Conservation (phyloP, 2,113 vertebrate species). For the Albula goreensis region DNA sequence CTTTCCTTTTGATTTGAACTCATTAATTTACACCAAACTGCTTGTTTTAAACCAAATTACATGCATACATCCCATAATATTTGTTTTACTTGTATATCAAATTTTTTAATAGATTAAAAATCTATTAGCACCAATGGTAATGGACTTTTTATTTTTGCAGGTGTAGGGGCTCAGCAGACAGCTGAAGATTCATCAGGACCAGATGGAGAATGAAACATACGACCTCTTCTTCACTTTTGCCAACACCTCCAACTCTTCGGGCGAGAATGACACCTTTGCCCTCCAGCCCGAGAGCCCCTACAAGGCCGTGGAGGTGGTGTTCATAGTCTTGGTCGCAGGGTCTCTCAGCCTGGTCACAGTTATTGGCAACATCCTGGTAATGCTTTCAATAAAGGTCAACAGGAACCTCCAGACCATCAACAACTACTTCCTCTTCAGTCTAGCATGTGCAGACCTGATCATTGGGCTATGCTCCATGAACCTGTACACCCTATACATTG, state of each 20-base stretch:
- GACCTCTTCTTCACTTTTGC: conserved; percentile 34
- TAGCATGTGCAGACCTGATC: conserved; percentile 95
- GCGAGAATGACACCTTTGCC: conserved; percentile 17
- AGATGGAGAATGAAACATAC: conserved; percentile 50
- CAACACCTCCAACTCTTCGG: conserved; percentile 42
- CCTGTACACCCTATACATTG: conserved; percentile 93
- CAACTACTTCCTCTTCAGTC: conserved; percentile 97
- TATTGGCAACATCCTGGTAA: conserved; percentile 93
- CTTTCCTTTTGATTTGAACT: too few species aligned
- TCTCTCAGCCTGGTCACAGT: conserved; percentile 90
- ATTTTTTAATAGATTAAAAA: too few species aligned
- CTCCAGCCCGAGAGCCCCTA: conserved; percentile 70
- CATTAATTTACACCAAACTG: too few species aligned
- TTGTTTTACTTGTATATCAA: too few species aligned
- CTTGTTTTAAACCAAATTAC: too few species aligned
- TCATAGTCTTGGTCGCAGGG: conserved; percentile 88
- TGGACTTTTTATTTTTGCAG: background rate
- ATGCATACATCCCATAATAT: too few species aligned
- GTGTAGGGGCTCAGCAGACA: background rate
- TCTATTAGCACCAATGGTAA: background rate
- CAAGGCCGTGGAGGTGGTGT: conserved; percentile 80
- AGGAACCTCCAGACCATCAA: conserved; percentile 96
- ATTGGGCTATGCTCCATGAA: conserved; percentile 98
- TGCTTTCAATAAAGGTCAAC: conserved; percentile 98
- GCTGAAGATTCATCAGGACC: conserved; percentile 9